Evolutionary conservation across 2,888 invertebrate genomes (phyloP).

Genomic region (Ectemnius continuus): DNA sequence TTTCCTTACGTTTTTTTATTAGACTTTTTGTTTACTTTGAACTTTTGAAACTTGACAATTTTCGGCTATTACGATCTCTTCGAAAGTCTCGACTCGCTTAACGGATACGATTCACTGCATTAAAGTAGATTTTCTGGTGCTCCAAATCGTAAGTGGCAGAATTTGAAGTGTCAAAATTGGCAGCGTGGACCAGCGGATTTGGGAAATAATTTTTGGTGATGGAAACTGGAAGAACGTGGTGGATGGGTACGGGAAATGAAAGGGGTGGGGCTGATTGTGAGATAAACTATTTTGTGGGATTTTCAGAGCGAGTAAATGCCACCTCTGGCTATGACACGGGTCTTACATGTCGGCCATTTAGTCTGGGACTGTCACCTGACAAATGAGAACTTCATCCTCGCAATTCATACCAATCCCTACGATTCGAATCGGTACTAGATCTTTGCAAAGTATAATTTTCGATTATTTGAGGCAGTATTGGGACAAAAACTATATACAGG

Average conservation of each 20-base stretch:
- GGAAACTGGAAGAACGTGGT: slow-evolving; percentile 22
- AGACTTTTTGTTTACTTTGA: not conserved
- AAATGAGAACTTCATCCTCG: slow-evolving; percentile 58
- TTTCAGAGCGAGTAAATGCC: slow-evolving; percentile 67
- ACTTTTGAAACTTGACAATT: slow-evolving; percentile 9
- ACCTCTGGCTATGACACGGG: slow-evolving; percentile 70
- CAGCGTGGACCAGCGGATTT: slow-evolving; percentile 52
- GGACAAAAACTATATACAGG: no score
- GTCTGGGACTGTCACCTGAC: slow-evolving; percentile 69
- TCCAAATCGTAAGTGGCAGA: slow-evolving; percentile 38
- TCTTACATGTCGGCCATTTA: slow-evolving; percentile 74
- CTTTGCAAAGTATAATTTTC: no score
- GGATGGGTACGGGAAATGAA: slow-evolving; percentile 20
- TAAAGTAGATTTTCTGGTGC: slow-evolving; percentile 12
- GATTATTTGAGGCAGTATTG: no score
- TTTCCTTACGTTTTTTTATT: slow-evolving; percentile 14
- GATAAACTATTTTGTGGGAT: slow-evolving; percentile 68
- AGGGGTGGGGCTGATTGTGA: slow-evolving; percentile 26
- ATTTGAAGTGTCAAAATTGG: slow-evolving; percentile 51
- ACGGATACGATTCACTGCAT: not conserved
- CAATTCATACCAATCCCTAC: slow-evolving; percentile 29
- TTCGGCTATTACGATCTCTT: slow-evolving; percentile 32
- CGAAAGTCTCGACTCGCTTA: not conserved
- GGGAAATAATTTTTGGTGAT: slow-evolving; percentile 31
- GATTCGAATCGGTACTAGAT: not conserved